These are phyloP conservation scores for Anastatus disparis DNA, from an alignment of 1,140 invertebrate genomes.

Conservation along the genomic window DNA sequence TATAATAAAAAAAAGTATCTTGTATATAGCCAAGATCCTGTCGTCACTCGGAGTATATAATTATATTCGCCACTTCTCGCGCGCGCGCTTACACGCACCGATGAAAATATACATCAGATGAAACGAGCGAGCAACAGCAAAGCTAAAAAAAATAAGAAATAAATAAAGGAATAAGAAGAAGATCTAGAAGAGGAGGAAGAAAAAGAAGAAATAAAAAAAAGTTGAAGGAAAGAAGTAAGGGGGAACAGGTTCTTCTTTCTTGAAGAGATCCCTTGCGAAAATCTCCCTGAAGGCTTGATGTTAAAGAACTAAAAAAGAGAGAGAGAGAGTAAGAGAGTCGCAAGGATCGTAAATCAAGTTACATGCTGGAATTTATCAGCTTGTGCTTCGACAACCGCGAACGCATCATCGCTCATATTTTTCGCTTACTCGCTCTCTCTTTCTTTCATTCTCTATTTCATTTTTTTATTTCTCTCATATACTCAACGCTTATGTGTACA, in stretches of 20 bases:
- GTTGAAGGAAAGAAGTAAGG: too few species aligned
- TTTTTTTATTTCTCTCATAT: slow-evolving; percentile 28
- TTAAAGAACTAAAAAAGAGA: too few species aligned
- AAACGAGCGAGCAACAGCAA: not conserved
- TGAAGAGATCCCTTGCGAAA: slow-evolving; percentile 32
- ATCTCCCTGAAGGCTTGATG: slow-evolving; percentile 34
- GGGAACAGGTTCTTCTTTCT: slow-evolving; percentile 37
- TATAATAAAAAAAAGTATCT: slow-evolving; percentile 11
- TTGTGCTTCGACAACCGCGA: slow-evolving; percentile 34
- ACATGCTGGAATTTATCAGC: slow-evolving; percentile 35
- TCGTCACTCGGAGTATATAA: slow-evolving; percentile 19
- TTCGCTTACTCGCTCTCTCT: too few species aligned
- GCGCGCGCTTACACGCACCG: slow-evolving; percentile 8
- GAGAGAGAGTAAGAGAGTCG: too few species aligned
- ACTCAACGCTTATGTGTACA: not conserved
- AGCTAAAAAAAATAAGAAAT: too few species aligned
- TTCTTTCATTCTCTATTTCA: slow-evolving; percentile 21
- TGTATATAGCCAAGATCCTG: slow-evolving; percentile 7
- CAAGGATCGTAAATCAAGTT: slow-evolving; percentile 39
- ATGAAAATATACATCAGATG: slow-evolving; percentile 18
- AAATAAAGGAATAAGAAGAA: too few species aligned
- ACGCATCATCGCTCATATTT: slow-evolving; percentile 35
- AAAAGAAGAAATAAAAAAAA: too few species aligned
- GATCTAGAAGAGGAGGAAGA: too few species aligned
- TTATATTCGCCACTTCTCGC: slow-evolving; percentile 30